Conservation (phyloP, 2,113 vertebrate species). For the Takifugu bimaculatus region DNA sequence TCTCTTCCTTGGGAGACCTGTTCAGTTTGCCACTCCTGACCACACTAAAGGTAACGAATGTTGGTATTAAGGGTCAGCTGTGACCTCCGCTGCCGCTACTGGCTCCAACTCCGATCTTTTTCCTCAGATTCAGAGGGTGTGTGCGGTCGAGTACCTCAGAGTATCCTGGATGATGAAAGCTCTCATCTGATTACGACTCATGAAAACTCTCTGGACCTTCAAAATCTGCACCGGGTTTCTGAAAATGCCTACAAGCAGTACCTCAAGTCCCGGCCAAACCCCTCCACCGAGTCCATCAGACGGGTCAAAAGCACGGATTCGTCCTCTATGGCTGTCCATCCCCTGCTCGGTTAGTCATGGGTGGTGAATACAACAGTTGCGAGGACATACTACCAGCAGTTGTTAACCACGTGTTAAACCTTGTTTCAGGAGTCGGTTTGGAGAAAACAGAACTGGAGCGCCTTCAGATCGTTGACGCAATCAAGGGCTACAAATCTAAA, state of each 20-base stretch:
- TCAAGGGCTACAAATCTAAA: conserved; percentile 86
- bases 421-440: conserved; percentile 76
- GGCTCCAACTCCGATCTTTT: background rate
- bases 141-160: conserved; percentile 89
- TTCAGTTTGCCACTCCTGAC: conserved; percentile 73
- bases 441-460: conserved; percentile 83
- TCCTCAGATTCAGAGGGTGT: conserved; percentile 68
- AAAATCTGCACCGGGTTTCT: conserved; percentile 75
- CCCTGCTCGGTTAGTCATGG: conserved; percentile 81
- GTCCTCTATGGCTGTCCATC: conserved; percentile 82
- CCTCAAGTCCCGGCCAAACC: conserved; percentile 83
- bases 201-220: conserved; percentile 80
- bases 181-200: conserved; percentile 76
- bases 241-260: conserved; percentile 93
- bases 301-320: conserved; percentile 83
- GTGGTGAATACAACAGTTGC: background rate
- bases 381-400: background rate
- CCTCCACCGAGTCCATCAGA: conserved; percentile 88
- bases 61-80: background rate
- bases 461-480: conserved; percentile 85
- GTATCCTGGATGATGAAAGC: conserved; percentile 87
- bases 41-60: conserved; percentile 68
- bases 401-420: background rate
- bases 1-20: conserved; percentile 84
- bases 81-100: background rate